Conservation (phyloP, 2,797 vertebrate species). For the Gallinago solitaria region DNA sequence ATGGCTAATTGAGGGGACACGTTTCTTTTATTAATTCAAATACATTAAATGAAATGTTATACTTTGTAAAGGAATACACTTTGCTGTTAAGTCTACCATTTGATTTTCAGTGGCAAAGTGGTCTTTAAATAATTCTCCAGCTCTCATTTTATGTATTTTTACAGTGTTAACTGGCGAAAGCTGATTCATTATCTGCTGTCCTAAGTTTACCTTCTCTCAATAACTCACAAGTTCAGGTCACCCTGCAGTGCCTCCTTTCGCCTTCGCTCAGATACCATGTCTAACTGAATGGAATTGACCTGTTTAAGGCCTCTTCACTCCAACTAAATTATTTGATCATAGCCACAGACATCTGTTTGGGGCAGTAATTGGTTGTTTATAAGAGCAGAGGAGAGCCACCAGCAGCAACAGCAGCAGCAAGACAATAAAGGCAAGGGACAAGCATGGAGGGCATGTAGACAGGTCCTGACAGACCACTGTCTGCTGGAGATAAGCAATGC, state of each 20-base stretch:
- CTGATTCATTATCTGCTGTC: slow-evolving; percentile 50
- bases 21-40: background rate
- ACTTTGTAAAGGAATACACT: background rate
- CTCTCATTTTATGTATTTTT: slow-evolving; percentile 26
- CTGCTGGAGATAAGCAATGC: slow-evolving; percentile 84
- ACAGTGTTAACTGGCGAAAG: background rate
- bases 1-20: background rate
- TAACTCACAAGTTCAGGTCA: slow-evolving; percentile 70
- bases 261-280: slow-evolving; percentile 82
- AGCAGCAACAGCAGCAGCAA: slow-evolving; percentile 53
- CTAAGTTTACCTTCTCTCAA: slow-evolving; percentile 58
- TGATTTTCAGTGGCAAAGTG: background rate
- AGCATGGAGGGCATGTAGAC: slow-evolving; percentile 70
- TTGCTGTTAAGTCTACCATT: background rate
- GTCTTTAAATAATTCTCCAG: background rate
- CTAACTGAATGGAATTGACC: slow-evolving; percentile 90
- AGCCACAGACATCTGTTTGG: slow-evolving; percentile 86
- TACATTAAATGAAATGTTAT: background rate
- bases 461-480: slow-evolving; percentile 78
- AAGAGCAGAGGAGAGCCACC: slow-evolving; percentile 76
- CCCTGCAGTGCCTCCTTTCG: slow-evolving; percentile 68
- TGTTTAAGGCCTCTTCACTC: slow-evolving; percentile 84
- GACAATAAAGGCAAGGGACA: slow-evolving; percentile 79
- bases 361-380: slow-evolving; percentile 89
- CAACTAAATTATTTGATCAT: slow-evolving; percentile 88